Conservation (phyloP, 2,113 vertebrate species). For the Monarcha castaneiventris region DNA sequence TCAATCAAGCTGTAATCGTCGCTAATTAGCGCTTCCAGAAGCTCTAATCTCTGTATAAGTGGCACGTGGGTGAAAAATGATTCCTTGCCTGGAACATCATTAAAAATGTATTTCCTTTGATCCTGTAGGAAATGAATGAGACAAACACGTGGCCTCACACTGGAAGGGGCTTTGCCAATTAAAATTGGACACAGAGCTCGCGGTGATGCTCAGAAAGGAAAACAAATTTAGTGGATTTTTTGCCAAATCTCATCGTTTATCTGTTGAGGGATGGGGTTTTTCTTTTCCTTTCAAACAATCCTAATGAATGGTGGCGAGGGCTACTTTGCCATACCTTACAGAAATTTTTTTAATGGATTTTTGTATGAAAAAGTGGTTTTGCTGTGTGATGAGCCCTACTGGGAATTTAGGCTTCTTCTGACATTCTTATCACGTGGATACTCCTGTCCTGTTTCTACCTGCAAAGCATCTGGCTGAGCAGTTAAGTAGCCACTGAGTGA, state of each 20-base stretch:
- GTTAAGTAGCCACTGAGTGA: neutral
- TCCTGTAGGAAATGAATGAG: neutral
- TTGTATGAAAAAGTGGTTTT: neutral
- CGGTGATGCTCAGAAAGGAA: neutral
- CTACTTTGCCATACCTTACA: neutral
- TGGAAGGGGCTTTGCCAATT: constrained; percentile 16
- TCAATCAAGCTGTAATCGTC: constrained; percentile 22
- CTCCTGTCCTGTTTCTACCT: neutral
- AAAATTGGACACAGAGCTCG: neutral
- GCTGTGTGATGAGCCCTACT: neutral
- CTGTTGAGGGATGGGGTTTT: neutral
- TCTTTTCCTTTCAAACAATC: neutral
- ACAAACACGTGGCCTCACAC: neutral
- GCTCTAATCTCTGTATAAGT: neutral
- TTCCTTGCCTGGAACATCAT: constrained; percentile 8
- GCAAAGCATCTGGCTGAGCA: neutral
- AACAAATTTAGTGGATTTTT: neutral
- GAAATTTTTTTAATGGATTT: neutral
- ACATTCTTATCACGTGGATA: neutral
- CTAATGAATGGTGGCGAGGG: fast-evolving
- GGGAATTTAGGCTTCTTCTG: neutral
- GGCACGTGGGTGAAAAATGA: neutral
- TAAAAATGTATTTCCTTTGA: constrained; percentile 37
- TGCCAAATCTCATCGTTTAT: neutral
- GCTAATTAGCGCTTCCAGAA: constrained; percentile 19